A percentile compares a stretch with the other conserved stretches of the same genome.
Conservation (phyloP, 2,113 vertebrate genomes). For the Addax nasomaculatus region DNA sequence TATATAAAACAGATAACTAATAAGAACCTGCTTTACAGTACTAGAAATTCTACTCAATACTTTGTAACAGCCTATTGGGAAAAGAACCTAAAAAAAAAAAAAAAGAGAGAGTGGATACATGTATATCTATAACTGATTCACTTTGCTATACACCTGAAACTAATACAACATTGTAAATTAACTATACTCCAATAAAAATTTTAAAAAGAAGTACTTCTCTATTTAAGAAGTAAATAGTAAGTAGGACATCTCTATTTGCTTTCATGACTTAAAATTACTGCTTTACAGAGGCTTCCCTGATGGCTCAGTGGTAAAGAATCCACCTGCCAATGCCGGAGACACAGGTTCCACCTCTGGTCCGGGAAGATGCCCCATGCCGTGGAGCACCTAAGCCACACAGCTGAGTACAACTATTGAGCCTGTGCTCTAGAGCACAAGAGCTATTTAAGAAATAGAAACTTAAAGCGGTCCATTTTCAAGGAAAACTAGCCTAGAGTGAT, state of each 20-base stretch:
- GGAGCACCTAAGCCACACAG: not conserved
- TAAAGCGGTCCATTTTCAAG: not conserved
- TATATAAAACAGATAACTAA: not conserved
- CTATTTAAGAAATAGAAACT: not conserved
- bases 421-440: not conserved
- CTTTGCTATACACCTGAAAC: not conserved
- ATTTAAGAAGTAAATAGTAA: not conserved
- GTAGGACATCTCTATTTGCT: not conserved
- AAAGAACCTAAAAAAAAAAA: not conserved
- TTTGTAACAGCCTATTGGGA: not conserved
- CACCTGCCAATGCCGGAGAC: not conserved
- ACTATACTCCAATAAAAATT: not conserved
- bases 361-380: accelerated
- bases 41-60: not conserved
- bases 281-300: not conserved
- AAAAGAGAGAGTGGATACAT: not conserved
- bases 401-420: not conserved
- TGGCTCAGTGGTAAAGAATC: not conserved
- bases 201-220: not conserved
- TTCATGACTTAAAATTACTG: not conserved
- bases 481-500: not conserved
- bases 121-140: not conserved
- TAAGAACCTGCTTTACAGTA: not conserved
- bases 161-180: not conserved
- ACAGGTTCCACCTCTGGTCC: not conserved